phyloP scores from a whole-genome alignment of 2,888 invertebrate genomes.

The Rotaria magnacalcarata region DNA sequence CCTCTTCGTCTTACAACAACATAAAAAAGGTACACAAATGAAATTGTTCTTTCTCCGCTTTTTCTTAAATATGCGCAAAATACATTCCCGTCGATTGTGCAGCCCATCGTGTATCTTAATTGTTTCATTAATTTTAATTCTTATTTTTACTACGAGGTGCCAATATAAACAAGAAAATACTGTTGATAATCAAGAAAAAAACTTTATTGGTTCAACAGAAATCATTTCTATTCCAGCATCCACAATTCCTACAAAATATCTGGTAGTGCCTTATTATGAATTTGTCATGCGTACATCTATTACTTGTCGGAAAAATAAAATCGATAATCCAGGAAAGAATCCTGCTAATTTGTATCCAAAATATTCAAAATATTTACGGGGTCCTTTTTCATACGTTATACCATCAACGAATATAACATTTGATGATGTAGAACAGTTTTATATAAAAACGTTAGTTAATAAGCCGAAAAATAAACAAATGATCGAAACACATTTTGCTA shows the following conservation, averaged over 20 bases:
- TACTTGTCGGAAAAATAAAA: not conserved
- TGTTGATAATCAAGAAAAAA: not conserved
- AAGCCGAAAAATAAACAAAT: not conserved
- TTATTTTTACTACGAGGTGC: not conserved
- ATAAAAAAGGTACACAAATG: no score
- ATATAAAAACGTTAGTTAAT: not conserved
- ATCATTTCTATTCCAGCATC: not conserved
- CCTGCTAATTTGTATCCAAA: not conserved
- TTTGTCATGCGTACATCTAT: constrained; percentile 1
- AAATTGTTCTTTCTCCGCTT: not conserved
- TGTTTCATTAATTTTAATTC: not conserved
- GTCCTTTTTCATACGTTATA: not conserved
- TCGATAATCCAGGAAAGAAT: not conserved
- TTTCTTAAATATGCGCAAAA: not conserved
- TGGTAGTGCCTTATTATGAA: not conserved
- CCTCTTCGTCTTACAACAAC: no score
- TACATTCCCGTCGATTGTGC: not conserved
- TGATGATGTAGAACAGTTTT: not conserved
- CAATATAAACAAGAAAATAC: not conserved
- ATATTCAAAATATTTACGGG: constrained; percentile 32
- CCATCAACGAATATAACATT: not conserved
- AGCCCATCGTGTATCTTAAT: not conserved
- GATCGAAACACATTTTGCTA: not conserved
- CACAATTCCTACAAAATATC: not conserved
- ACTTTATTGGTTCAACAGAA: not conserved